A percentile compares a stretch with the other conserved stretches of the same genome.
Evolutionary conservation across 2,888 invertebrate species (phyloP).

Genomic region (Macaria notata): DNA sequence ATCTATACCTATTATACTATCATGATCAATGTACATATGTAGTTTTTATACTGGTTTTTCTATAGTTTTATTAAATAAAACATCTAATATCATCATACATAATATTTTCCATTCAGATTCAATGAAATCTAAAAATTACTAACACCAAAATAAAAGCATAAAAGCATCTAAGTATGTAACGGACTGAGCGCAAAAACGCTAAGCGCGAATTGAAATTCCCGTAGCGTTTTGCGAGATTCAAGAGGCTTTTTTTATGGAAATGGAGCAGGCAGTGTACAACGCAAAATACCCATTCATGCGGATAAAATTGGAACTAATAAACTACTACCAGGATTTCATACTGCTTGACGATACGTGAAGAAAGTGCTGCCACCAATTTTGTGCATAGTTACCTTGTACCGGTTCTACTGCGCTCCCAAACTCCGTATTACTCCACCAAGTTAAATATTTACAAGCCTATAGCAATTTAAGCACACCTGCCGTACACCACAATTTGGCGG

Average conservation of each 20-base stretch:
- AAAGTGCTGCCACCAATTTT: no score
- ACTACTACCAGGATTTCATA: no score
- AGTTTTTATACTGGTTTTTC: no score
- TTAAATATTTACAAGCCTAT: slow-evolving; percentile 71
- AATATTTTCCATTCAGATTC: no score
- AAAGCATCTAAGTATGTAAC: slow-evolving; percentile 44
- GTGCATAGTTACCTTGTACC: no score
- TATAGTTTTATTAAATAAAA: no score
- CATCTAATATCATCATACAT: no score
- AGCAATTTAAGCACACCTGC: slow-evolving; percentile 71
- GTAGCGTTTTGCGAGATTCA: slow-evolving; percentile 79
- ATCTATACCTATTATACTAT: no score
- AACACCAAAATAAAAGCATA: slow-evolving; percentile 30
- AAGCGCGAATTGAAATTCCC: slow-evolving; percentile 80
- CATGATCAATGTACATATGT: no score
- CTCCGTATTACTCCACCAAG: slow-evolving; percentile 57
- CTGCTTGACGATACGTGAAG: not conserved
- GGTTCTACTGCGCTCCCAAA: slow-evolving; percentile 24
- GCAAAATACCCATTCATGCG: no score
- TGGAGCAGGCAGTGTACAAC: slow-evolving; percentile 56
- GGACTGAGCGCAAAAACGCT: slow-evolving; percentile 55
- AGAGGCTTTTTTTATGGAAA: slow-evolving; percentile 83
- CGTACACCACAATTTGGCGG: slow-evolving; percentile 56
- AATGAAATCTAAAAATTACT: slow-evolving; percentile 16
- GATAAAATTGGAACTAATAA: no score